Conservation (phyloP, 2,888 invertebrate genomes). For the Lochmaea crataegi region DNA sequence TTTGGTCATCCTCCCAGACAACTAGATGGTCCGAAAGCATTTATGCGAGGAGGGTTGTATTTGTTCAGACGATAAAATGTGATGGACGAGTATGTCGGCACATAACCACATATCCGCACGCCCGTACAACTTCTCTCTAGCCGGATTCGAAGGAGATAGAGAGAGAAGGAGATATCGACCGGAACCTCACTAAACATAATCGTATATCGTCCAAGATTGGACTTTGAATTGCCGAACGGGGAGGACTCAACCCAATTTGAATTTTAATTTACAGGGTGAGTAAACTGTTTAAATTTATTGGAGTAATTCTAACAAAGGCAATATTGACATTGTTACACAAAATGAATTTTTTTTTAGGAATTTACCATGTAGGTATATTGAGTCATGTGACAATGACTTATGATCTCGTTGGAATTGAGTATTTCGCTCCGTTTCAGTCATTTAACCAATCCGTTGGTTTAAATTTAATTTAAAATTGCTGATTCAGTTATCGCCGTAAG, state of each 20-base stretch:
- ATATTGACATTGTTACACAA: constrained; percentile 43
- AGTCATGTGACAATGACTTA: constrained; percentile 39
- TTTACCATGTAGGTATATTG: constrained; percentile 46
- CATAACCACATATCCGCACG: constrained; percentile 63
- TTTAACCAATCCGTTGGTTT: no score
- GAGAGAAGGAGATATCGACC: constrained; percentile 62
- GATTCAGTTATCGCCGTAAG: no score
- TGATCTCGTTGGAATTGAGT: not conserved
- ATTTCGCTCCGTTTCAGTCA: no score
- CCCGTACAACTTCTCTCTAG: constrained; percentile 37
- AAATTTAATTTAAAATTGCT: no score
- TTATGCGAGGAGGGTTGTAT: constrained; percentile 64
- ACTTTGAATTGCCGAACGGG: constrained; percentile 60
- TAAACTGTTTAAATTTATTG: constrained; percentile 61
- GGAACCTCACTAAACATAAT: constrained; percentile 63
- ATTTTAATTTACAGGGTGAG: constrained; percentile 66
- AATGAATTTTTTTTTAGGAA: constrained; percentile 46
- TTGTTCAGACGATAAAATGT: constrained; percentile 66
- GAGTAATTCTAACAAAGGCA: constrained; percentile 53
- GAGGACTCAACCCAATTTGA: constrained; percentile 63
- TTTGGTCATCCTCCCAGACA: constrained; percentile 51
- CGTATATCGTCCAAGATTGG: constrained; percentile 67
- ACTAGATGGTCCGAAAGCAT: constrained; percentile 59
- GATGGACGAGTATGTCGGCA: constrained; percentile 66
- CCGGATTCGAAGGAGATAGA: constrained; percentile 46